Percentiles rank a stretch among this genome's conserved stretches.
Evolutionary conservation across 2,113 vertebrate genomes (phyloP).

Genomic region (Ceyx margarethae): DNA sequence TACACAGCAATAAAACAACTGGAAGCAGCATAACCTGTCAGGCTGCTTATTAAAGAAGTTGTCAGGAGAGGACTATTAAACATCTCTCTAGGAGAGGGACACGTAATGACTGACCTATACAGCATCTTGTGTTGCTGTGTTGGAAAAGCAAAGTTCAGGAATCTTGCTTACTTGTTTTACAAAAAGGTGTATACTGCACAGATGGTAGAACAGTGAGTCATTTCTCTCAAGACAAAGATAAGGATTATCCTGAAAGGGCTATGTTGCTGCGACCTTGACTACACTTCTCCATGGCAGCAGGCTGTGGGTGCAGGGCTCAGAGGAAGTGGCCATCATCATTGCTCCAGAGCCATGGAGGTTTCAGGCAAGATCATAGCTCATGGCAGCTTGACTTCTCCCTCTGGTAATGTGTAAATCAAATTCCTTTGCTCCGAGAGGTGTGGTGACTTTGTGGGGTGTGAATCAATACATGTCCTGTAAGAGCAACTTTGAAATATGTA

Average conservation of each 20-base stretch:
- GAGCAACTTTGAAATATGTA: neutral
- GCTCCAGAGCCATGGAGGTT: neutral
- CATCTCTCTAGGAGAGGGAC: rapidly evolving
- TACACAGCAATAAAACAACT: neutral
- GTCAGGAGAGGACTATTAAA: neutral
- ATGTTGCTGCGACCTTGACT: neutral
- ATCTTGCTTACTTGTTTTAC: neutral
- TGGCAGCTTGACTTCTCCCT: neutral
- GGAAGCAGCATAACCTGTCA: slow-evolving; percentile 19
- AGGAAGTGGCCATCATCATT: neutral
- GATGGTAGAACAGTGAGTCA: neutral
- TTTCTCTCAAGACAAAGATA: neutral
- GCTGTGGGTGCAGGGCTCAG: rapidly evolving
- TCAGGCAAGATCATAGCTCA: neutral
- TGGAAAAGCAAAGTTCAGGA: neutral
- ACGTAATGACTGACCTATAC: neutral
- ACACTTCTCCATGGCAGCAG: neutral
- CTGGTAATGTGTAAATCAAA: slow-evolving; percentile 2
- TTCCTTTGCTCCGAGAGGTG: neutral
- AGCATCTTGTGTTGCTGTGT: neutral
- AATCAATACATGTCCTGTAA: slow-evolving; percentile 7
- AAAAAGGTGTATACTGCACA: neutral
- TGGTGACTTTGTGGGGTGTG: neutral
- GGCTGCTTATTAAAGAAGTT: slow-evolving; percentile 20
- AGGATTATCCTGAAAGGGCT: neutral